These are phyloP conservation scores for Zeugodacus cucurbitae DNA, from an alignment of 1,140 invertebrate species.

Conservation along the genomic window DNA sequence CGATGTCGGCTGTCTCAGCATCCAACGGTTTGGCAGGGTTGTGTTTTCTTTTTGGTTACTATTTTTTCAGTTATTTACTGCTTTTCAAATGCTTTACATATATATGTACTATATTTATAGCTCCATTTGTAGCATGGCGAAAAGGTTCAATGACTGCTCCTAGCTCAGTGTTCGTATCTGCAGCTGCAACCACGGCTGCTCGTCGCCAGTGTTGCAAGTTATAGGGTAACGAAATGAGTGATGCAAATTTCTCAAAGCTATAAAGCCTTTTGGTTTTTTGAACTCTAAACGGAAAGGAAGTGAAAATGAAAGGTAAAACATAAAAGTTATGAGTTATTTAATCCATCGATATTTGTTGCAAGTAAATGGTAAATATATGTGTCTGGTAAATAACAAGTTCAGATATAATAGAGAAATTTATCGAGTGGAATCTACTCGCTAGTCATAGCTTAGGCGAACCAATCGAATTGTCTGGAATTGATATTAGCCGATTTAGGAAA, in stretches of 20 bases:
- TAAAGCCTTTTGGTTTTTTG: not conserved
- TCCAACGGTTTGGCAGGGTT: not conserved
- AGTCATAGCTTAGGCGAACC: too few relatives aligned
- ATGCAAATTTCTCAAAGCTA: not conserved
- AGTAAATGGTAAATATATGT: too few relatives aligned
- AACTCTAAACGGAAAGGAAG: not conserved
- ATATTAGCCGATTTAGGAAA: too few relatives aligned
- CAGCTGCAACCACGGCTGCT: not conserved
- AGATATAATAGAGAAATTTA: too few relatives aligned
- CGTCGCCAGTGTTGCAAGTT: too few relatives aligned
- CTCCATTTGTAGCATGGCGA: not conserved
- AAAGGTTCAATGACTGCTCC: slow-evolving; percentile 19
- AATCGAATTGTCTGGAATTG: too few relatives aligned
- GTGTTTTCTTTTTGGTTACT: not conserved
- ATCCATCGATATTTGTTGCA: not conserved
- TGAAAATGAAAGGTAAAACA: not conserved
- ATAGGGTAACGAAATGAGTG: not conserved
- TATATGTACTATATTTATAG: not conserved
- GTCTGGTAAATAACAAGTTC: too few relatives aligned
- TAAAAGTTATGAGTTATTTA: not conserved
- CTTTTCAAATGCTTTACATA: not conserved
- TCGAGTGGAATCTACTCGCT: too few relatives aligned
- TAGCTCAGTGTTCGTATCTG: not conserved
- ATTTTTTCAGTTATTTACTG: not conserved
- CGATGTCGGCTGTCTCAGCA: not conserved